A percentile compares a stretch with the other conserved stretches of the same genome.
Conservation (phyloP, 1,140 invertebrate species). For the Philaenus spumarius region DNA sequence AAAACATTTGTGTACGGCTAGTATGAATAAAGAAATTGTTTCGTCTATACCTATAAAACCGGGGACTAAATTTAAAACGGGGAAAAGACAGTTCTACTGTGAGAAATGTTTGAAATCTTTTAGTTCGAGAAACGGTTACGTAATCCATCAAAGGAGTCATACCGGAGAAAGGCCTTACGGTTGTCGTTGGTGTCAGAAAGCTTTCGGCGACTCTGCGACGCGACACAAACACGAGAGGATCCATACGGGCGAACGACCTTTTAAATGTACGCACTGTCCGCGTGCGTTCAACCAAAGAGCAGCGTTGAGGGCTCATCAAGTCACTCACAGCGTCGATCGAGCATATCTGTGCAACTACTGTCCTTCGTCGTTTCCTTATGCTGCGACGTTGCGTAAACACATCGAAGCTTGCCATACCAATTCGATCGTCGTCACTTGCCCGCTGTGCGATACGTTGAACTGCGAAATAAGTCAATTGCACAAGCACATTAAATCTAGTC, state of each 20-base stretch:
- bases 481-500: constrained; percentile 20
- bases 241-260: constrained; percentile 53
- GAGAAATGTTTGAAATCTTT: constrained; percentile 46
- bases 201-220: constrained; percentile 56
- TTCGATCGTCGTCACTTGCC: constrained; percentile 11
- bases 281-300: constrained; percentile 50
- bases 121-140: constrained; percentile 55
- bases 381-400: constrained; percentile 22
- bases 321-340: constrained; percentile 25
- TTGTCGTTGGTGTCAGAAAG: constrained; percentile 65
- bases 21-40: background rate
- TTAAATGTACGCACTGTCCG: constrained; percentile 50
- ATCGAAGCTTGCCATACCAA: constrained; percentile 22
- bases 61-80: background rate
- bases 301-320: constrained; percentile 25
- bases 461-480: constrained; percentile 15
- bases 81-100: constrained; percentile 46
- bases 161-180: constrained; percentile 69
- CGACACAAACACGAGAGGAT: constrained; percentile 44
- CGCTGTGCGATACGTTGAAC: constrained; percentile 15
- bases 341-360: constrained; percentile 24
- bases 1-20: constrained; percentile 11
- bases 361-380: constrained; percentile 25
- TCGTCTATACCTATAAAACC: background rate
- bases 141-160: constrained; percentile 61